Evolutionary conservation across 1,140 invertebrate species (phyloP).

Genomic region (Mylabris phalerata): DNA sequence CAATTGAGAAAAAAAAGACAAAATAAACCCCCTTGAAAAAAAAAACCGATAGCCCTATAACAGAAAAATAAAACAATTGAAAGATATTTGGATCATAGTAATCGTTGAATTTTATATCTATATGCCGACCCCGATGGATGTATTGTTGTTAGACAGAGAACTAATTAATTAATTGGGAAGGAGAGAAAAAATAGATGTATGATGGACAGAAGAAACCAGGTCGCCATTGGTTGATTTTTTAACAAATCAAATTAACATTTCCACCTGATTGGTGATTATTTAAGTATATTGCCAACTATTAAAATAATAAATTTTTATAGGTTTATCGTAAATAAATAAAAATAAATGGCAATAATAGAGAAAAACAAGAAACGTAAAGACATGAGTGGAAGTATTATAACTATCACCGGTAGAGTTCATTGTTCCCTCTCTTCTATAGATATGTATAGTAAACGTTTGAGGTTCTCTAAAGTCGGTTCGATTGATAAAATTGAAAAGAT

Average conservation of each 20-base stretch:
- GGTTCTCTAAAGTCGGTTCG: no score
- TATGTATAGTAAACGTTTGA: no score
- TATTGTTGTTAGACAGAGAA: neutral
- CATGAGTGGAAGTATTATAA: neutral
- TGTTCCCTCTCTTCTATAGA: neutral
- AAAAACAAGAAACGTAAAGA: no score
- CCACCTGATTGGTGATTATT: constrained; percentile 58
- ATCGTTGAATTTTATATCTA: neutral
- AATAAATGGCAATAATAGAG: neutral
- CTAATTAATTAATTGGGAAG: neutral
- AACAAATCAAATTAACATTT: constrained; percentile 49
- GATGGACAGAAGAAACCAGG: neutral
- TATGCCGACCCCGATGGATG: neutral
- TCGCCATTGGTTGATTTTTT: neutral
- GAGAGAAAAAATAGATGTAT: neutral
- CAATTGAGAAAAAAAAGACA: no score
- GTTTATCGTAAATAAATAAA: constrained; percentile 11
- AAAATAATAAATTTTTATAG: constrained; percentile 45
- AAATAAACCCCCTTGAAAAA: no score
- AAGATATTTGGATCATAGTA: neutral
- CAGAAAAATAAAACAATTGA: neutral
- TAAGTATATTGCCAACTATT: constrained; percentile 37
- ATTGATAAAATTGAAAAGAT: constrained; percentile 1
- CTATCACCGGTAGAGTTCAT: neutral
- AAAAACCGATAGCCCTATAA: no score